These are phyloP conservation scores for Drosophila busckii DNA, from an alignment of 1,140 invertebrate genomes.

Conservation along the genomic window DNA sequence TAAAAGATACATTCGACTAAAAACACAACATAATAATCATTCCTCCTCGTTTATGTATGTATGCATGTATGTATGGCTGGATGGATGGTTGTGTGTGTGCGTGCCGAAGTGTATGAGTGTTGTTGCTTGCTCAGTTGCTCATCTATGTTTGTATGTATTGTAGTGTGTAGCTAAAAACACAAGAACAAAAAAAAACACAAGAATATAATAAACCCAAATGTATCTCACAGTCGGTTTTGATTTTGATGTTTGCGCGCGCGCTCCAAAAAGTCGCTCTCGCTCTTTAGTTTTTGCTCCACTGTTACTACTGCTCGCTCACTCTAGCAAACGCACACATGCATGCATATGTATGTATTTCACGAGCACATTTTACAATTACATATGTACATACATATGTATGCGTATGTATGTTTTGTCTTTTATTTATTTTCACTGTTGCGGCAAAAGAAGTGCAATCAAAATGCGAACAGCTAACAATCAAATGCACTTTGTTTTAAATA, in stretches of 20 bases:
- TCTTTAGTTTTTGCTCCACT: constrained; percentile 1
- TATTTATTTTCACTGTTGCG: constrained; percentile 73
- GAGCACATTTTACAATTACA: constrained; percentile 27
- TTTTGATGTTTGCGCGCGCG: constrained; percentile 64
- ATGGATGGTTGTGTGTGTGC: constrained; percentile 7
- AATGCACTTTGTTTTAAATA: constrained; percentile 27
- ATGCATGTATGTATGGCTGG: constrained; percentile 12
- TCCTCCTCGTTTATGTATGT: constrained; percentile 17
- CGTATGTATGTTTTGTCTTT: constrained; percentile 53
- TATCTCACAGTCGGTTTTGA: constrained; percentile 68
- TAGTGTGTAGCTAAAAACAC: constrained; percentile 36
- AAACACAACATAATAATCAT: constrained; percentile 68
- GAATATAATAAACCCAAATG: constrained; percentile 63
- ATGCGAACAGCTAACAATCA: constrained; percentile 19
- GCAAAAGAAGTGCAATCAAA: constrained; percentile 51
- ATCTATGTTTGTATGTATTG: too few species aligned
- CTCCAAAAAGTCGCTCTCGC: constrained; percentile 24
- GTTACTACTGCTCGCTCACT: background rate
- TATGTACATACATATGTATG: background rate
- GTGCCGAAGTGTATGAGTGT: constrained; percentile 20
- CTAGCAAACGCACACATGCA: constrained; percentile 6
- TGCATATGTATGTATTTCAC: constrained; percentile 22
- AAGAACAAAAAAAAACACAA: constrained; percentile 64
- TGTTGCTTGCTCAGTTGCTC: constrained; percentile 46
- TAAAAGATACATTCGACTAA: constrained; percentile 71